Evolutionary conservation across 64 coral and sea anemone species (phyloP).

Genomic region (Actinia tenebrosa): DNA sequence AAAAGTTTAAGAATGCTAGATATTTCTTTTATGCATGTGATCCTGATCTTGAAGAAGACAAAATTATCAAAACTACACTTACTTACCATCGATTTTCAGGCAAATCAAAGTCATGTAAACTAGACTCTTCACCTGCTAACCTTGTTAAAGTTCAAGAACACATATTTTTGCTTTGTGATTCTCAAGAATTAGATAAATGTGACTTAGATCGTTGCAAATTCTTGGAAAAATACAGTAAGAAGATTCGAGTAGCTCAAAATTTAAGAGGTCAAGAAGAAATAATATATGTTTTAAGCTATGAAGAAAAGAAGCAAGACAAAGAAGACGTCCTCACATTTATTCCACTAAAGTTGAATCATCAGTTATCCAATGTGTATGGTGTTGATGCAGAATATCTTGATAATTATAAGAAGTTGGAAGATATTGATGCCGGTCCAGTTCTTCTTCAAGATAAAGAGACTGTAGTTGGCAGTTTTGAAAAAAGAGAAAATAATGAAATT

Average conservation of each 20-base stretch:
- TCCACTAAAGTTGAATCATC: neutral
- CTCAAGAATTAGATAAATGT: neutral
- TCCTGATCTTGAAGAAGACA: neutral
- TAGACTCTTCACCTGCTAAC: neutral
- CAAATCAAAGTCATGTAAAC: neutral
- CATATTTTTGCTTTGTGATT: constrained; percentile 5
- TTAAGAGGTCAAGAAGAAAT: neutral
- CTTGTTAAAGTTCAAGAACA: neutral
- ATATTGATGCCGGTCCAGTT: too few relatives aligned
- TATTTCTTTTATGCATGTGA: neutral
- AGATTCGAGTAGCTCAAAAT: neutral
- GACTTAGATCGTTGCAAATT: neutral
- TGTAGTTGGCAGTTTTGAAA: too few relatives aligned
- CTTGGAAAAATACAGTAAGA: neutral
- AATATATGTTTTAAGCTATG: neutral
- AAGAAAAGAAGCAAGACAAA: too few relatives aligned
- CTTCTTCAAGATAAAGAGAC: too few relatives aligned
- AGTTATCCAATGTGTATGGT: too few relatives aligned
- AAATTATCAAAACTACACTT: neutral
- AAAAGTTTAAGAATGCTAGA: neutral
- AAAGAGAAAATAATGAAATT: neutral
- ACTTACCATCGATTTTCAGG: neutral
- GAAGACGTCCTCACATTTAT: neutral
- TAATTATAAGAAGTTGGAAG: too few relatives aligned
- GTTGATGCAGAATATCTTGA: too few relatives aligned